phyloP scores from a whole-genome alignment of 2,888 invertebrate species.

The Lasiommata megera region DNA sequence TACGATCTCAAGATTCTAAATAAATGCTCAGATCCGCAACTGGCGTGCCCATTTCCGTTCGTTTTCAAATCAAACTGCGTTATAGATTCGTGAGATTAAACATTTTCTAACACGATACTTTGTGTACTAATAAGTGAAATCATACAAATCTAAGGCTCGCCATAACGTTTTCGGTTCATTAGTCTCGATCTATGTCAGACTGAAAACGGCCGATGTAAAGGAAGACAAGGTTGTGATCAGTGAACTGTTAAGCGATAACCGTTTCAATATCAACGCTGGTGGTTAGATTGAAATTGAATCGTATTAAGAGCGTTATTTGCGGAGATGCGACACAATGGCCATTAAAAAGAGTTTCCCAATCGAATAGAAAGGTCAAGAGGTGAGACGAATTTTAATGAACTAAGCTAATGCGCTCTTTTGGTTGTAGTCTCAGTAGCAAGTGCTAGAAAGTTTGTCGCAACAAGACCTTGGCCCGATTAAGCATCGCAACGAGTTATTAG shows the following conservation, averaged over 20 bases:
- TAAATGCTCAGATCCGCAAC: constrained; percentile 31
- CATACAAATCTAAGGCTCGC: constrained; percentile 53
- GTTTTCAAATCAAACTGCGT: constrained; percentile 48
- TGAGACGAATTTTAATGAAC: constrained; percentile 67
- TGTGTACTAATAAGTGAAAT: constrained; percentile 62
- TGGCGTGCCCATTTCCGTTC: constrained; percentile 34
- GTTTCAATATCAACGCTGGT: constrained; percentile 52
- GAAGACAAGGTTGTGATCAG: constrained; percentile 65
- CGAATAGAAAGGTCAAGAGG: constrained; percentile 67
- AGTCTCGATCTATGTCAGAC: constrained; percentile 57
- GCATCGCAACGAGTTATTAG: constrained; percentile 65
- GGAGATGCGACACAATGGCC: constrained; percentile 45
- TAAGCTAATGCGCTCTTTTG: constrained; percentile 46
- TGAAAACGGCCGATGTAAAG: constrained; percentile 57
- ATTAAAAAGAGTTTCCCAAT: constrained; percentile 52
- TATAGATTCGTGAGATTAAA: constrained; percentile 55
- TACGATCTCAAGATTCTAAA: constrained; percentile 6
- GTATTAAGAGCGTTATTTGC: constrained; percentile 22
- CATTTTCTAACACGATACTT: constrained; percentile 48
- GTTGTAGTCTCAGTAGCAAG: constrained; percentile 59
- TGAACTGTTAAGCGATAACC: constrained; percentile 60
- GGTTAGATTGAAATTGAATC: constrained; percentile 32
- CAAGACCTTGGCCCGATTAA: constrained; percentile 68
- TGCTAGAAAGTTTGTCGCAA: constrained; percentile 76
- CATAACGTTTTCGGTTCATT: constrained; percentile 62